These are phyloP conservation scores for Engraulis encrasicolus DNA, from an alignment of 2,113 vertebrate genomes.

Conservation along the genomic window DNA sequence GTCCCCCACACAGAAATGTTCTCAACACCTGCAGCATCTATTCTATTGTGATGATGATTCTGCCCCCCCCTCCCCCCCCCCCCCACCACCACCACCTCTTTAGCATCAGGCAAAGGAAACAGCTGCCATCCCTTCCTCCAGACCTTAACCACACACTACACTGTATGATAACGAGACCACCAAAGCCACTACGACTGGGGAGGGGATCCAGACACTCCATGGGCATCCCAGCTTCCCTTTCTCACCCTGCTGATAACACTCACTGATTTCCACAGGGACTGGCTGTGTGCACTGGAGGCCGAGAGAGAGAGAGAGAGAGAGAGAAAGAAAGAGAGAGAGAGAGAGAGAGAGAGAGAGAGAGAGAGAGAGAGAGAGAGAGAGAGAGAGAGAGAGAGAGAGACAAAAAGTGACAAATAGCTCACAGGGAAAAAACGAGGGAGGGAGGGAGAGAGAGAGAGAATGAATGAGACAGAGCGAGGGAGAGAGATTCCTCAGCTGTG, in stretches of 20 bases:
- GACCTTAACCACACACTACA: conserved; percentile 12
- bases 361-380: conserved; percentile 7
- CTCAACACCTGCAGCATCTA: conserved; percentile 63
- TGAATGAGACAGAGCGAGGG: not conserved
- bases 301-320: conserved; percentile 20
- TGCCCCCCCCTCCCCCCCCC: not conserved
- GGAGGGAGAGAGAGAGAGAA: not conserved
- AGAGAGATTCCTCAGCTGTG: conserved; percentile 2
- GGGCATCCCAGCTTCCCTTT: conserved; percentile 17
- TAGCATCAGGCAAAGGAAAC: conserved; percentile 50
- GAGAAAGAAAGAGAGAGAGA: not conserved
- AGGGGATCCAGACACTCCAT: conserved; percentile 35
- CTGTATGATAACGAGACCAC: conserved; percentile 15
- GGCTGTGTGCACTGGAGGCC: not conserved
- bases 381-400: conserved; percentile 18
- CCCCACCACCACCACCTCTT: no score
- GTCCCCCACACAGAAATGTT: conserved; percentile 52
- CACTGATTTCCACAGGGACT: conserved; percentile 5
- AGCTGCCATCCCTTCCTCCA: conserved; percentile 45
- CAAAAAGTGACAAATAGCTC: not conserved
- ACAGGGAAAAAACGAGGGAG: conserved; percentile 25
- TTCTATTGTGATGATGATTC: conserved; percentile 50
- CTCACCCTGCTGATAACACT: not conserved
- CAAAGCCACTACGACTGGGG: not conserved
- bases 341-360: not conserved